Percentiles rank a stretch among this genome's conserved stretches.
phyloP scores from a whole-genome alignment of 2,797 vertebrate genomes.

The Squalus acanthias region DNA sequence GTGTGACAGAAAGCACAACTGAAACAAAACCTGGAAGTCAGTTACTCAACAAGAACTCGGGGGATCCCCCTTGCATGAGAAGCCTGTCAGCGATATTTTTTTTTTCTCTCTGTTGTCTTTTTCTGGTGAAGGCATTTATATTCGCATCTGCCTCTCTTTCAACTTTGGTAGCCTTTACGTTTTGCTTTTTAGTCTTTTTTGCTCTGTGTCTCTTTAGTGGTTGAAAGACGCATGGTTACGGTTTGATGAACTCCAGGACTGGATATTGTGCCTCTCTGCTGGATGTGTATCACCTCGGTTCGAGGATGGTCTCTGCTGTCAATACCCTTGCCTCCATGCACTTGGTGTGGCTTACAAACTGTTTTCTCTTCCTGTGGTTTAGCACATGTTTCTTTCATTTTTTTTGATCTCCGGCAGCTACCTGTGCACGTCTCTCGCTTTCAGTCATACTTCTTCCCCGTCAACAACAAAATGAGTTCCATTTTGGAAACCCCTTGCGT shows the following conservation, averaged over 20 bases:
- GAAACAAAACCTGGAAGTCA: constrained; percentile 38
- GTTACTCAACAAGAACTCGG: constrained; percentile 35
- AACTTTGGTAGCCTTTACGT: neutral
- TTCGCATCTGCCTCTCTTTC: neutral
- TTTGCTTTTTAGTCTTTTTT: neutral
- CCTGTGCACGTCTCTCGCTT: neutral
- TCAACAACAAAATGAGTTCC: neutral
- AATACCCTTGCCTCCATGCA: neutral
- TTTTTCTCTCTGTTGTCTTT: neutral
- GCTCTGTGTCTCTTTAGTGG: neutral
- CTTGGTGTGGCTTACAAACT: constrained; percentile 25
- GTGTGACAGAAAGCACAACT: constrained; percentile 16
- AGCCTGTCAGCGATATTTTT: constrained; percentile 25
- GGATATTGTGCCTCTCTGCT: neutral
- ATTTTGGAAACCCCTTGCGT: neutral
- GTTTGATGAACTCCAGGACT: neutral
- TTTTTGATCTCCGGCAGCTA: neutral
- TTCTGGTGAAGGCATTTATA: neutral
- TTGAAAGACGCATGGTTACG: neutral
- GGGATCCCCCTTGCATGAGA: neutral
- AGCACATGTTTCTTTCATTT: constrained; percentile 7
- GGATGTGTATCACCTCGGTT: neutral
- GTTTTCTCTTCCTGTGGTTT: constrained; percentile 31
- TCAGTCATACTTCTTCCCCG: neutral
- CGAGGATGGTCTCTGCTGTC: neutral